Conservation (phyloP, 2,888 invertebrate species). For the Nysson spinosus region DNA sequence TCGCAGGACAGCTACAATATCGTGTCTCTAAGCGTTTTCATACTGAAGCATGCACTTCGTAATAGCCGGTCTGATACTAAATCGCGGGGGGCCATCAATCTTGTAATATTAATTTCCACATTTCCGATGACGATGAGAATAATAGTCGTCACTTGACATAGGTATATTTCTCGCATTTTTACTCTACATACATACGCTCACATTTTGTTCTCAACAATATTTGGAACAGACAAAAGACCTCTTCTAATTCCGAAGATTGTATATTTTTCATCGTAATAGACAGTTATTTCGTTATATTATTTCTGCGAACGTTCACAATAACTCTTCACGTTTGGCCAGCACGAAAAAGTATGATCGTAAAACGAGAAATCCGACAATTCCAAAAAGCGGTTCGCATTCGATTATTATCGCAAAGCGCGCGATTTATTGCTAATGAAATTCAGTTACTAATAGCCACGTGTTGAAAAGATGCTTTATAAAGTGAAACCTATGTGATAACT, state of each 20-base stretch:
- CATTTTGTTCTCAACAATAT: background rate
- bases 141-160: background rate
- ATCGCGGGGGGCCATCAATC: conserved; percentile 2
- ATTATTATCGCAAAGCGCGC: conserved; percentile 28
- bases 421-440: conserved; percentile 52
- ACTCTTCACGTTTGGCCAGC: background rate
- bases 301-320: background rate
- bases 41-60: conserved; percentile 6
- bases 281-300: background rate
- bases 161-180: background rate
- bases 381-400: conserved; percentile 27
- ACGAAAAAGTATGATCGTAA: too few relatives aligned
- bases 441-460: conserved; percentile 38
- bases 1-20: background rate
- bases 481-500: conserved; percentile 31
- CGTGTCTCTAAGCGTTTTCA: conserved; percentile 41
- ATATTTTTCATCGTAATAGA: background rate
- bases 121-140: conserved; percentile 3
- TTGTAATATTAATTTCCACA: conserved; percentile 33
- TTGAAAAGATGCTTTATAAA: too few relatives aligned
- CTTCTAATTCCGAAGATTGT: too few relatives aligned
- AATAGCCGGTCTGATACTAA: background rate
- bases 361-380: conserved; percentile 27
- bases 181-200: background rate
- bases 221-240: too few relatives aligned